Base-by-base conservation (phyloP, 2,797 vertebrate species). In the Catharus ustulatus region DNA sequence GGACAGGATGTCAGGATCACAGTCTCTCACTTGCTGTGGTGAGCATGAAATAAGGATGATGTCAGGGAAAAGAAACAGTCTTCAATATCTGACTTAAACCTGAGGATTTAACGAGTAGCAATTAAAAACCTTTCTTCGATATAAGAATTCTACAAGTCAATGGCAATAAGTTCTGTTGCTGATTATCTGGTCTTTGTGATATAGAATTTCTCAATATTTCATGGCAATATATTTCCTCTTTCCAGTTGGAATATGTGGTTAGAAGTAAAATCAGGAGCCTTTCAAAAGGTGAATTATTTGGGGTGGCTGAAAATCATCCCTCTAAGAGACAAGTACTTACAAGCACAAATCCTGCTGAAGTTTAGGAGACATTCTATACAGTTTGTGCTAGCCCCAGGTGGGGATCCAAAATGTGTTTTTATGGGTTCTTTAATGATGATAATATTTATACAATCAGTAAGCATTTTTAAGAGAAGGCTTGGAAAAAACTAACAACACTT, bases 251-350 rank as follows among this genome's bases (percentile, higher is more conserved):
- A 20, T n/a, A 48, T 46, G 34, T 3, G 4, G n/a, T 71, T 69
- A 67, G 17, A 66, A 84, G 5, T 46, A 75, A 92, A 94, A 89
- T 87, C 20, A 61, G 12, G n/a, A 82, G 24, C n/a, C 27, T 94
- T 89, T 89, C 54, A 93, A 86, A 88, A 79, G 13, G 6, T 62
- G 55, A 91, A 43, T 89, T 87, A 76, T 82, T 89, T 79, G 54
- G 15, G 81, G 46, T 54, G 49, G 32, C 17, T 86, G 59, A 93
- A 90, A 82, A 62, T 88, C 46, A 52, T 76, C 15, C 16, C 18
- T 86, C 23, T 58, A 51, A 72, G 57, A 87, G 40, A 62, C 40
- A 62, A 75, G 22, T 69, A 52, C 40, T 86, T 72, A 59, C 5
- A 87, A 71, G n/a, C 10, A 8, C 26, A 82, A 68, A 82, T 82